These are phyloP conservation scores for Lateolabrax maculatus DNA, from an alignment of 2,797 vertebrate genomes.

Conservation along the genomic window DNA sequence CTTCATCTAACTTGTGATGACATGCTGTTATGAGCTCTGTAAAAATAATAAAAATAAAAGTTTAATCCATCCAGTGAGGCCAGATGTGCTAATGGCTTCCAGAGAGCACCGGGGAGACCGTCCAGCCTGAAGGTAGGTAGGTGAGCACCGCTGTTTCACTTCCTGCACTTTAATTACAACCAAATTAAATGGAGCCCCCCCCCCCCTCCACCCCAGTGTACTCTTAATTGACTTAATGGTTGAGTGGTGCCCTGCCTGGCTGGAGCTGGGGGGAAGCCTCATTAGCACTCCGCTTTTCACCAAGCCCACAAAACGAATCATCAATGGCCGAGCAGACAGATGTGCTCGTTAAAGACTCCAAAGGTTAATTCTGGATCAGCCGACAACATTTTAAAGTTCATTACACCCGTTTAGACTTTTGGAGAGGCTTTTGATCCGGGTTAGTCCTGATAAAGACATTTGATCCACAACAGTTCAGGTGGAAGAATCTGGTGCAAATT, in stretches of 20 bases:
- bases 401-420: slow-evolving; percentile 35
- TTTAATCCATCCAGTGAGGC: slow-evolving; percentile 39
- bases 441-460: not conserved
- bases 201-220: slow-evolving; percentile 4
- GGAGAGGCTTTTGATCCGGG: slow-evolving; percentile 29
- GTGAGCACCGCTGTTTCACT: slow-evolving; percentile 61
- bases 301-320: slow-evolving; percentile 68
- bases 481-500: not conserved
- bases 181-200: slow-evolving; percentile 71
- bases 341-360: slow-evolving; percentile 57
- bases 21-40: slow-evolving; percentile 50
- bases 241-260: slow-evolving; percentile 50
- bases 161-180: slow-evolving; percentile 80
- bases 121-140: slow-evolving; percentile 55
- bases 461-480: not conserved
- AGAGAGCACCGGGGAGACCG: slow-evolving; percentile 43
- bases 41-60: slow-evolving; percentile 57
- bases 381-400: slow-evolving; percentile 44
- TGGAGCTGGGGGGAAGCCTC: slow-evolving; percentile 55
- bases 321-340: slow-evolving; percentile 61
- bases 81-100: slow-evolving; percentile 71
- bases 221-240: slow-evolving; percentile 78
- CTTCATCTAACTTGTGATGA: slow-evolving; percentile 29
- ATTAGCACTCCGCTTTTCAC: slow-evolving; percentile 70
- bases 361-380: slow-evolving; percentile 64